Conservation (phyloP, 1,140 invertebrate species). For the Venustaconcha ellipsiformis region DNA sequence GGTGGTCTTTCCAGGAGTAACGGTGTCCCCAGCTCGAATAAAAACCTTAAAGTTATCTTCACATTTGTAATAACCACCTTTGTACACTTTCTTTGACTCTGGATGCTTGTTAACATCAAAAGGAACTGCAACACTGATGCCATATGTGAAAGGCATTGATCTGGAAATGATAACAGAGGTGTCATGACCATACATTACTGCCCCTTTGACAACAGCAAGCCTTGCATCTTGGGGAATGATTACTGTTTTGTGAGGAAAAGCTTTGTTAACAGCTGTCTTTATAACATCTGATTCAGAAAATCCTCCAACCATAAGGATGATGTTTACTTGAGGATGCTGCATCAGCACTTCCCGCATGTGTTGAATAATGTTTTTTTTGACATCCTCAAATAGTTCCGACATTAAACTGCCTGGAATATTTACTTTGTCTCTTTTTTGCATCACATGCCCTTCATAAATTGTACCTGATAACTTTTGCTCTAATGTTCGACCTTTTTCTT, state of each 20-base stretch:
- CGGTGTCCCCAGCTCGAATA: not conserved
- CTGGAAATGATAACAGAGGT: slow-evolving; percentile 8
- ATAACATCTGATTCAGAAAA: slow-evolving; percentile 20
- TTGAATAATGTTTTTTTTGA: too few relatives aligned
- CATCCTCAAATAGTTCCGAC: too few relatives aligned
- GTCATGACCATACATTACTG: slow-evolving; percentile 6
- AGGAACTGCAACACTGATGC: slow-evolving; percentile 9
- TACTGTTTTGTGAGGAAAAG: slow-evolving; percentile 11
- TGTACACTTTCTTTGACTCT: slow-evolving; percentile 3
- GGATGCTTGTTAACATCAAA: slow-evolving; percentile 6
- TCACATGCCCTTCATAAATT: too few relatives aligned
- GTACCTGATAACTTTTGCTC: too few relatives aligned
- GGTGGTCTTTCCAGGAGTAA: slow-evolving; percentile 3
- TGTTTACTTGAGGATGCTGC: not conserved
- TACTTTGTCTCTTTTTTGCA: too few relatives aligned
- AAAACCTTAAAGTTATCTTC: slow-evolving; percentile 13
- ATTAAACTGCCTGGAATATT: too few relatives aligned
- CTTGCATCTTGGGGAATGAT: slow-evolving; percentile 15
- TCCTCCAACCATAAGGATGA: slow-evolving; percentile 21
- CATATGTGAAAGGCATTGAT: slow-evolving; percentile 9
- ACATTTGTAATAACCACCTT: slow-evolving; percentile 7
- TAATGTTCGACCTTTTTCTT: too few relatives aligned
- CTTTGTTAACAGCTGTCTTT: slow-evolving; percentile 1
- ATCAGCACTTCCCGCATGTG: too few relatives aligned
- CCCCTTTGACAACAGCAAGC: slow-evolving; percentile 15